Evolutionary conservation across 1,140 invertebrate genomes (phyloP).

Genomic region (Lepidostoma basale): DNA sequence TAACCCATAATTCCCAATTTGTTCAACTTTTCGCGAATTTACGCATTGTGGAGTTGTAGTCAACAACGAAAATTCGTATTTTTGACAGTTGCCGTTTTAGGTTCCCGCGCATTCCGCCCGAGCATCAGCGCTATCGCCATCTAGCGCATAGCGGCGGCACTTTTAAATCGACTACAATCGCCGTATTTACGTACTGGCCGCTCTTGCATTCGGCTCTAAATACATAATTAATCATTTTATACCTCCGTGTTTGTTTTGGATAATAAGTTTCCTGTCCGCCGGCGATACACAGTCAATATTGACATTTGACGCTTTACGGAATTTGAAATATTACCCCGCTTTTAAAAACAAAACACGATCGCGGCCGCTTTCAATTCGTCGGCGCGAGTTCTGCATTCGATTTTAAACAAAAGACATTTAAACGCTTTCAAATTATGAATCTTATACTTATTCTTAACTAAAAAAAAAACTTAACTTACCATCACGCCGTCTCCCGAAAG

Average conservation of each 20-base stretch:
- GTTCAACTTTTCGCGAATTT: not conserved
- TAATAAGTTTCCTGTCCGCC: constrained; percentile 12
- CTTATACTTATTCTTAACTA: too few species aligned
- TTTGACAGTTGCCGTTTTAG: constrained; percentile 4
- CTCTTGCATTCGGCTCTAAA: not conserved
- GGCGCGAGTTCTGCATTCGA: not conserved
- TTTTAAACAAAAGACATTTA: too few species aligned
- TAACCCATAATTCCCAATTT: too few species aligned
- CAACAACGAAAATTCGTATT: not conserved
- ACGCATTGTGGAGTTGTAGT: not conserved
- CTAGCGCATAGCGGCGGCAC: not conserved
- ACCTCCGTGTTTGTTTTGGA: constrained; percentile 14
- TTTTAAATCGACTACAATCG: not conserved
- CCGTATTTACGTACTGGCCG: not conserved
- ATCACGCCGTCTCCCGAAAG: too few species aligned
- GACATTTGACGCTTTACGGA: not conserved
- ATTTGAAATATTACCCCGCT: constrained; percentile 3
- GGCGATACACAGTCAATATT: constrained; percentile 9
- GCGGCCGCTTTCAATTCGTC: not conserved
- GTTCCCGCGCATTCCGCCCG: not conserved
- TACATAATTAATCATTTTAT: not conserved
- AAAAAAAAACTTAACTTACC: too few species aligned
- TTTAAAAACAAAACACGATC: not conserved
- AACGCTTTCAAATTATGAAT: too few species aligned
- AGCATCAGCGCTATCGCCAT: not conserved